phyloP scores from a whole-genome alignment of 2,113 vertebrate species.

The Myanophis thanlyinensis region DNA sequence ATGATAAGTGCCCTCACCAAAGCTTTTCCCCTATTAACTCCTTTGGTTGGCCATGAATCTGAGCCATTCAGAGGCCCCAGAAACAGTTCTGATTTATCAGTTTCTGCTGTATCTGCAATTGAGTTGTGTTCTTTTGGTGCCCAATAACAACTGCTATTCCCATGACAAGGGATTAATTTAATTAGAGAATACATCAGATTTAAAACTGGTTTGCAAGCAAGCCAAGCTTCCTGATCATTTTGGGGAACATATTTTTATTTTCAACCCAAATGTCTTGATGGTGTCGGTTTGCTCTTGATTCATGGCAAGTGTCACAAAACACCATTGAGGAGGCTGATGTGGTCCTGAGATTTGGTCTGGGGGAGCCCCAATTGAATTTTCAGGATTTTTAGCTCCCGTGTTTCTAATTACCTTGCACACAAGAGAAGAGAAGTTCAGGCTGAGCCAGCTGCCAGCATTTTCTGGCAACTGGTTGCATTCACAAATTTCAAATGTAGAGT shows the following conservation, averaged over 20 bases:
- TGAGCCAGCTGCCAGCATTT: constrained; percentile 53
- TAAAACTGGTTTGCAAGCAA: constrained; percentile 47
- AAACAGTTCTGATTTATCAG: neutral
- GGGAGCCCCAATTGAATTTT: constrained; percentile 19
- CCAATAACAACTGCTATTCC: constrained; percentile 43
- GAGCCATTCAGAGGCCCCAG: neutral
- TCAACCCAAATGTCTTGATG: constrained; percentile 41
- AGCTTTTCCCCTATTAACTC: neutral
- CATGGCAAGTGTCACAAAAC: constrained; percentile 35
- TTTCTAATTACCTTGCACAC: constrained; percentile 56
- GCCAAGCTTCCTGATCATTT: constrained; percentile 37
- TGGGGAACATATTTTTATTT: constrained; percentile 23
- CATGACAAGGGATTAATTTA: constrained; percentile 38
- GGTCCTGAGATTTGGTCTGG: constrained; percentile 34
- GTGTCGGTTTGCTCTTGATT: constrained; percentile 37
- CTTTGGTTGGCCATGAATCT: neutral
- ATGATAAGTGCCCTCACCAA: neutral
- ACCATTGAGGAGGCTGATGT: constrained; percentile 38
- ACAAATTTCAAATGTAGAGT: constrained; percentile 62
- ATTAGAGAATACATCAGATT: constrained; percentile 33
- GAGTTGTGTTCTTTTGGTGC: constrained; percentile 11
- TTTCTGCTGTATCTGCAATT: neutral
- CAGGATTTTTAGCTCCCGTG: constrained; percentile 30
- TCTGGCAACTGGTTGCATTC: constrained; percentile 60
- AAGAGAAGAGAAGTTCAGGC: constrained; percentile 29